Base-by-base conservation (phyloP, 2,113 vertebrate genomes). In the Passer domesticus region DNA sequence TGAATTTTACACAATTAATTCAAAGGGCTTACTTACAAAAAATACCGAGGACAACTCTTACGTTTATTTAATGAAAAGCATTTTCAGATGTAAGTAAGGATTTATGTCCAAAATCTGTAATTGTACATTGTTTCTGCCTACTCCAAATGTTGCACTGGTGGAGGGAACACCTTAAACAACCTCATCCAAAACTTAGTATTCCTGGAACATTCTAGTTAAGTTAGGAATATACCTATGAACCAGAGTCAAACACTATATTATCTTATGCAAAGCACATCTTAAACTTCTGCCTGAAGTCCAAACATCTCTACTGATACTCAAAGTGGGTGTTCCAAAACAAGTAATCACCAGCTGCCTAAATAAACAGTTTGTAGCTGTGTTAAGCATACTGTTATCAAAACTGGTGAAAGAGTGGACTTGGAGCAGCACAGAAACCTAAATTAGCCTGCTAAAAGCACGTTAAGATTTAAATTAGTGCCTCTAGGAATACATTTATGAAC, bases 11-110 rank as follows among this genome's bases (percentile, higher is more conserved):
- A 77, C 22, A 83, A 63, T 67, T 82, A 89, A 62, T 86, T 52
- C 17, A 91, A 27, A 9, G 11, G 11, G 63, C 93, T 88, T 43
- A 37, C 69, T 92, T 94, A 78, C 60, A 41, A 93, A 92, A 86
- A 79, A 78, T 97, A 90, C 46, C 47, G 95, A 90, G 58, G 79
- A 91, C 93, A 96, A 87, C 50, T 87, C 20, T 84, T 86, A 72
- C 55, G 27, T 58, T 96, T 94, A 90, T 93, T 97, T 96, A 95
- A 9, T 89, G 90, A 92, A 96, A 96, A 97, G 60, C 11, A 8
- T 95, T 92, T 96, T 95, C 86, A 89, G 70, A 77, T 86, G 79
- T 63, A 79, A 95, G 49, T 68, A 58, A 85, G 74, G 90, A 96
- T 84, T 31, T 93, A 83, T 41, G 53, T 81, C 85, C 58, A 91